A percentile compares a stretch with the other conserved stretches of the same genome.
phyloP scores from a whole-genome alignment of 2,888 invertebrate genomes.

The Coronaproctus castanopsis region DNA sequence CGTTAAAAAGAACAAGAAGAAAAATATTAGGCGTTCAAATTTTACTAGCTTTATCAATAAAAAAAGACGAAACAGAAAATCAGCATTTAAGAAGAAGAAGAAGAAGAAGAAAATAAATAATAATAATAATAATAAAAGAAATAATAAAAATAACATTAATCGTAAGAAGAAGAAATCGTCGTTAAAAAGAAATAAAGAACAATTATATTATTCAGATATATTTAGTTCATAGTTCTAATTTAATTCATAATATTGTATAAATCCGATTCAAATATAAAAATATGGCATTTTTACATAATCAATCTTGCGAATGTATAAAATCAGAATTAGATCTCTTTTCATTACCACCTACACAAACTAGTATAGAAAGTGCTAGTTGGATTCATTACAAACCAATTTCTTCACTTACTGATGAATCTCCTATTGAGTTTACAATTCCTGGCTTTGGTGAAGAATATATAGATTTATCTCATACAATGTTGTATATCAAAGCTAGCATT shows the following conservation, averaged over 20 bases:
- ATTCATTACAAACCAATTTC: slow-evolving; percentile 20
- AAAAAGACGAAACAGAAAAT: not conserved
- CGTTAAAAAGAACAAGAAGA: too few relatives aligned
- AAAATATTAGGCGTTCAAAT: too few relatives aligned
- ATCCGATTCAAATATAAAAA: too few relatives aligned
- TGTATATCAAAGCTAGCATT: slow-evolving; percentile 17
- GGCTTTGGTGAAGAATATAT: slow-evolving; percentile 20
- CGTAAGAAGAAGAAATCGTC: not conserved
- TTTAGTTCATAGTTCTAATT: too few relatives aligned
- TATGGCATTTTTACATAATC: slow-evolving; percentile 18
- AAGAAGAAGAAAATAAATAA: not conserved
- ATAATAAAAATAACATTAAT: not conserved
- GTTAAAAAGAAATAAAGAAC: not conserved
- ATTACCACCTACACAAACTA: slow-evolving; percentile 19
- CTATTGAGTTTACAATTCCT: slow-evolving; percentile 20
- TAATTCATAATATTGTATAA: too few relatives aligned
- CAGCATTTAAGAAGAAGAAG: not conserved
- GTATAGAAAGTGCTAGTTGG: slow-evolving; percentile 18
- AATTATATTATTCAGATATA: slow-evolving; percentile 2
- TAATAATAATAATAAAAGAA: not conserved
- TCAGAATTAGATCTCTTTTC: slow-evolving; percentile 19
- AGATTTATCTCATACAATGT: slow-evolving; percentile 19
- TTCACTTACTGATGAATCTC: slow-evolving; percentile 18
- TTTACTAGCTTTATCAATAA: too few relatives aligned
- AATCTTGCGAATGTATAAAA: slow-evolving; percentile 18